Base-by-base conservation (phyloP, 2,888 invertebrate genomes). In the Alitta virens region DNA sequence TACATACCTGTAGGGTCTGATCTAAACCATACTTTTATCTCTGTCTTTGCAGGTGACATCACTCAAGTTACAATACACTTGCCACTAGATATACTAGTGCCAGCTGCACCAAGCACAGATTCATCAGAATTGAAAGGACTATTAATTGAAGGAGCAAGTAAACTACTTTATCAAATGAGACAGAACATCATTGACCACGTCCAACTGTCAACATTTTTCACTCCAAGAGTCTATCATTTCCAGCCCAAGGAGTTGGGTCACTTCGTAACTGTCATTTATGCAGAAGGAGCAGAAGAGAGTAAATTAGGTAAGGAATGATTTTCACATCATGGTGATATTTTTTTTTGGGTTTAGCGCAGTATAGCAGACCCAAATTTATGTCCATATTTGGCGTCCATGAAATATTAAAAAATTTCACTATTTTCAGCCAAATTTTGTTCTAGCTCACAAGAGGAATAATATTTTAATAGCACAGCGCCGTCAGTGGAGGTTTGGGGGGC, bases 161-260 rank as follows among this genome's bases (percentile, higher is more conserved):
- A 67, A n/a, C 76, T 77, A 64, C 65, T 77, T 1, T 53, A 61
- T 5, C 69, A 71, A 12, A 67, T 75, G 69, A 66, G 69, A 52
- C 55, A 65, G 14, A 73, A 72, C 59, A 63, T 76, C 23, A 18
- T 62, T 5, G 40, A 21, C 21, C 21, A 24, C 24, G 40, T 55
- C 40, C 18, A n/a, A 55, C 23, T 1, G 14, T 7, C 24, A 26
- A 38, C 38, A 3, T 71, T 87, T n/a, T 83, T 84, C 67, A 79
- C 87, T 58, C 88, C 90, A 18, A 86, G 88, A 80, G 87, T 88
- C 51, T 87, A 87, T 78, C 93, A 94, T 79, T 93, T 90, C 78
- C 86, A 87, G 68, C 89, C 90, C 14, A 78, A 83, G 66, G 86
- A 87, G 67, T 86, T 90, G 72, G 90, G 90, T 1, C 91, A 92